Evolutionary conservation across 2,113 vertebrate species (phyloP).

Genomic region (Paedocypris sp.): DNA sequence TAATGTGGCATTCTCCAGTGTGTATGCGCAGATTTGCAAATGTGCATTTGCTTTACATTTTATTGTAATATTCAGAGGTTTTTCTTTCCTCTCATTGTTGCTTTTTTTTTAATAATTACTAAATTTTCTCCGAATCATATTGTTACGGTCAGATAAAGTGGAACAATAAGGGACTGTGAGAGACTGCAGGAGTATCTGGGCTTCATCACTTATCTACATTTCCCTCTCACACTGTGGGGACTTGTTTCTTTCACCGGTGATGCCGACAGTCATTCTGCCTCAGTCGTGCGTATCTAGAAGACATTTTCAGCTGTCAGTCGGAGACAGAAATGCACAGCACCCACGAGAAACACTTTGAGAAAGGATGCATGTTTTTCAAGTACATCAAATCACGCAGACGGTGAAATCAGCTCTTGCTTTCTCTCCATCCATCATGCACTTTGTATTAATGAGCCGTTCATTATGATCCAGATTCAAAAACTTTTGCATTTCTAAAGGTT

Average conservation of each 20-base stretch:
- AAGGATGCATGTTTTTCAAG: slow-evolving; percentile 45
- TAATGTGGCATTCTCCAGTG: background rate
- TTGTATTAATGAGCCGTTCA: no score
- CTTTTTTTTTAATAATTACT: background rate
- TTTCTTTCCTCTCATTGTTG: background rate
- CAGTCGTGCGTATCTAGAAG: slow-evolving; percentile 53
- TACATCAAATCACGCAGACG: slow-evolving; percentile 26
- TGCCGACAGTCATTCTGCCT: slow-evolving; percentile 44
- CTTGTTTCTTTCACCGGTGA: slow-evolving; percentile 41
- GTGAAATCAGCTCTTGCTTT: background rate
- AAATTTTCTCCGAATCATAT: background rate
- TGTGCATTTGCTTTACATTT: background rate
- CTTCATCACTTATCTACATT: slow-evolving; percentile 46
- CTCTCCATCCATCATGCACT: background rate
- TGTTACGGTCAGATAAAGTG: slow-evolving; percentile 40
- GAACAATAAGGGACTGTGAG: slow-evolving; percentile 45
- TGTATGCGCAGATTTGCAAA: background rate
- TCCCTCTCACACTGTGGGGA: slow-evolving; percentile 43
- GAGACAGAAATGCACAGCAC: slow-evolving; percentile 34
- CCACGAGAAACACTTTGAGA: slow-evolving; percentile 35
- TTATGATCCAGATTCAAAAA: no score
- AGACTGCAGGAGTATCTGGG: slow-evolving; percentile 47
- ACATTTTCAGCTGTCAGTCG: slow-evolving; percentile 42
- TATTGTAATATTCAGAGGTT: background rate
- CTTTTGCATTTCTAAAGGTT: no score